Conservation (phyloP, 64 coral and sea anemone genomes). For the Pachyseris speciosa region DNA sequence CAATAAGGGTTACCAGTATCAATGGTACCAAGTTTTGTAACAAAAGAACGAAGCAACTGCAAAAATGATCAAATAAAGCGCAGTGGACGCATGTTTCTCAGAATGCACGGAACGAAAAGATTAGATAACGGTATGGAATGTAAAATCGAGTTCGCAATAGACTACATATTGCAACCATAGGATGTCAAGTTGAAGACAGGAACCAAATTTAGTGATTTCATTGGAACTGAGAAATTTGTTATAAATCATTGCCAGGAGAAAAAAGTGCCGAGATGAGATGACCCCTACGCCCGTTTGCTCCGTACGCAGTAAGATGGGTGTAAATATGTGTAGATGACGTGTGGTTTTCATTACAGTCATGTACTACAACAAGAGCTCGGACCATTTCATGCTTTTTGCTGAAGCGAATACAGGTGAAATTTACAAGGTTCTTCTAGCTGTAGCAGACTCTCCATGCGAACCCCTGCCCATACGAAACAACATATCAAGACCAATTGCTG, state of each 20-base stretch:
- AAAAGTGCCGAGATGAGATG: not conserved
- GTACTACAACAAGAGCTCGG: not conserved
- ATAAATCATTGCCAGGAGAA: too few relatives aligned
- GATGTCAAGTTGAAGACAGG: not conserved
- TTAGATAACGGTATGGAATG: not conserved
- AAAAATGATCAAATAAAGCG: not conserved
- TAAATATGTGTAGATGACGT: not conserved
- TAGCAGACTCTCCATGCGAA: not conserved
- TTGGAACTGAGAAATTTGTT: not conserved
- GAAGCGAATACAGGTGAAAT: conserved; percentile 24
- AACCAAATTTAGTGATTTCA: not conserved
- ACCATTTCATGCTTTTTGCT: conserved; percentile 47
- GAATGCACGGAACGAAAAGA: not conserved
- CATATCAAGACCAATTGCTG: conserved; percentile 50
- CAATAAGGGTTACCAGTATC: not conserved
- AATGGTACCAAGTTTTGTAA: not conserved
- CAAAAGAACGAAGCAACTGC: not conserved
- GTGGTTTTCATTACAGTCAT: not conserved
- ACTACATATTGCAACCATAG: not conserved
- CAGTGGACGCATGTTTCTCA: conserved; percentile 2
- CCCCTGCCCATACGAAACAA: not conserved
- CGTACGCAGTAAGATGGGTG: not conserved
- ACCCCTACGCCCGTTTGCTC: not conserved
- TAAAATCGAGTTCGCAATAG: not conserved
- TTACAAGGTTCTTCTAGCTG: conserved; percentile 25